Evolutionary conservation across 1,140 invertebrate species (phyloP).

Genomic region (Drosophila sulfurigaster): DNA sequence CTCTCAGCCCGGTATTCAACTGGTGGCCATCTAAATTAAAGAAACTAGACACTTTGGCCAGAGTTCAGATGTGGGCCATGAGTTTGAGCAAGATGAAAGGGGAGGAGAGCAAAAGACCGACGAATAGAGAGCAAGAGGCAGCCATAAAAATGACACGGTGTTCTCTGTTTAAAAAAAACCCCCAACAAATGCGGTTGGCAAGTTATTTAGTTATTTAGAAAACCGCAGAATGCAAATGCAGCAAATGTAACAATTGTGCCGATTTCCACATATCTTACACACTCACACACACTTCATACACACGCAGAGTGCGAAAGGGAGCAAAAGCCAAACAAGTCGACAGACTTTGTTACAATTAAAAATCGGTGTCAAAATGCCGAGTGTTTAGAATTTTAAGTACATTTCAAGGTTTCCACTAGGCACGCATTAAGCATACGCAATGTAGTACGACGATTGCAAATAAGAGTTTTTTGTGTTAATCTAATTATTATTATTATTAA

Average conservation of each 20-base stretch:
- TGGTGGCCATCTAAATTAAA: neutral
- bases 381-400: conserved; percentile 72
- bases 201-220: conserved; percentile 78
- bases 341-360: conserved; percentile 62
- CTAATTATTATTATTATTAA: too few relatives aligned
- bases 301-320: neutral
- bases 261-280: conserved; percentile 58
- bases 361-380: conserved; percentile 78
- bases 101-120: neutral
- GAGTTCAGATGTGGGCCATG: conserved; percentile 58
- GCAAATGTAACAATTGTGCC: conserved; percentile 54
- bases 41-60: conserved; percentile 16
- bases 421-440: conserved; percentile 56
- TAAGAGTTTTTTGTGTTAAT: too few relatives aligned
- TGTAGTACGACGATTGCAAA: conserved; percentile 58
- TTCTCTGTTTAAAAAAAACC: conserved; percentile 47
- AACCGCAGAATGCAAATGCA: conserved; percentile 74
- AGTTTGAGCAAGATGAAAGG: conserved; percentile 1
- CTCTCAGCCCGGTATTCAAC: conserved; percentile 1
- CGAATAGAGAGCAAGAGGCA: conserved; percentile 31
- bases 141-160: conserved; percentile 67
- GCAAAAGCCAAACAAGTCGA: conserved; percentile 41
- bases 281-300: neutral
- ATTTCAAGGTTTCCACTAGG: conserved; percentile 64
- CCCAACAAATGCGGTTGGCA: conserved; percentile 65